These are phyloP conservation scores for Caligus rogercresseyi DNA, from an alignment of 1,140 invertebrate species.

Conservation along the genomic window DNA sequence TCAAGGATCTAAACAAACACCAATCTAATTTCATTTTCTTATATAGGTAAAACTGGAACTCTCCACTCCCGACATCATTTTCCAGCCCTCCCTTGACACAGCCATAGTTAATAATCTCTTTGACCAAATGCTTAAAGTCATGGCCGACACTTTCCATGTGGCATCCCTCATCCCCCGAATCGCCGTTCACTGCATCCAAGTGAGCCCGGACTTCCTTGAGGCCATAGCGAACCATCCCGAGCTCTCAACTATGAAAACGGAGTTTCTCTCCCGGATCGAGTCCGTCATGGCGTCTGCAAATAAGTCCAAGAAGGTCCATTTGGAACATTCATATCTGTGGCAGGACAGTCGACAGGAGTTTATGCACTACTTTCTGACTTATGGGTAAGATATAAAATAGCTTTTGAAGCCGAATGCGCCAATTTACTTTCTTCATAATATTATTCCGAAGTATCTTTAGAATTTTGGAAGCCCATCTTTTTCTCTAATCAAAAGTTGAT, in stretches of 20 bases:
- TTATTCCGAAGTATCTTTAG: too few species aligned
- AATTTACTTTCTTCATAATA: too few species aligned
- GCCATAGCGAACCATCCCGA: conserved; percentile 8
- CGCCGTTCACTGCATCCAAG: conserved; percentile 21
- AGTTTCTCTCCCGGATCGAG: conserved; percentile 4
- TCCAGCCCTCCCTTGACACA: conserved; percentile 51
- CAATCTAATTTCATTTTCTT: background rate
- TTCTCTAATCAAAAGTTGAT: too few species aligned
- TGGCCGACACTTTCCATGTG: conserved; percentile 67
- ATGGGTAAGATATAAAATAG: conserved; percentile 39
- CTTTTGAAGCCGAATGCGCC: conserved; percentile 3
- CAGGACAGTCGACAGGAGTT: conserved; percentile 65
- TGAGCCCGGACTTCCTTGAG: conserved; percentile 2
- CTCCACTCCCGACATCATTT: conserved; percentile 49
- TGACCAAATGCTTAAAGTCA: conserved; percentile 49
- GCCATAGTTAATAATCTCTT: conserved; percentile 45
- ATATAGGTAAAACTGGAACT: conserved; percentile 56
- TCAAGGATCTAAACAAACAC: background rate
- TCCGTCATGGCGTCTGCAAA: conserved; percentile 25
- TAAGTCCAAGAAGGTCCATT: conserved; percentile 28
- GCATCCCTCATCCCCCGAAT: conserved; percentile 49
- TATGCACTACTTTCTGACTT: conserved; percentile 75
- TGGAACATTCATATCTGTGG: conserved; percentile 70
- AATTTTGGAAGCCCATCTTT: too few species aligned
- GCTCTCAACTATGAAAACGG: background rate